phyloP scores from a whole-genome alignment of 2,797 vertebrate species.

The Scleropages formosus region DNA sequence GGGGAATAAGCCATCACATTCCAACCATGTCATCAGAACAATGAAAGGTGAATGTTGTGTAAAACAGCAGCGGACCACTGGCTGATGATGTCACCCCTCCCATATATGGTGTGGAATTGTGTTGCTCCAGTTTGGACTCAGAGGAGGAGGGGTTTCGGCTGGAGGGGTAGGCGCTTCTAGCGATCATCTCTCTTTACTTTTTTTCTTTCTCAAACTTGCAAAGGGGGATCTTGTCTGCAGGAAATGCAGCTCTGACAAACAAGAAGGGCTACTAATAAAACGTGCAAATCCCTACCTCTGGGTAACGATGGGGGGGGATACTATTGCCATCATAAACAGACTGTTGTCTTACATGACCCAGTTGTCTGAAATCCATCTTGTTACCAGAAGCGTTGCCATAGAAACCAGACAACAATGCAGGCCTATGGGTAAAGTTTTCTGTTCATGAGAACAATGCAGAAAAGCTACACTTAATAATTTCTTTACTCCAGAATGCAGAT shows the following conservation, averaged over 20 bases:
- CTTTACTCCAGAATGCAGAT: not conserved
- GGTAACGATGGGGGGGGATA: slow-evolving; percentile 17
- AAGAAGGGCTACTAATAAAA: slow-evolving; percentile 31
- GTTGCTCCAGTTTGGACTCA: slow-evolving; percentile 67
- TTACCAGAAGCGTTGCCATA: slow-evolving; percentile 48
- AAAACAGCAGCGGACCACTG: slow-evolving; percentile 64
- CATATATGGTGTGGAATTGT: slow-evolving; percentile 68
- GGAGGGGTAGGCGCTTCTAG: slow-evolving; percentile 39
- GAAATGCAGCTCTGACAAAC: slow-evolving; percentile 40
- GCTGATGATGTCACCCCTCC: slow-evolving; percentile 73
- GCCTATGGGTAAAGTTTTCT: slow-evolving; percentile 38
- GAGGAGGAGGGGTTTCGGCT: slow-evolving; percentile 56
- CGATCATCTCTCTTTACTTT: slow-evolving; percentile 2
- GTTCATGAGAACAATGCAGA: slow-evolving; percentile 48
- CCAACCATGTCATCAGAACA: slow-evolving; percentile 72
- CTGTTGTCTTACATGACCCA: slow-evolving; percentile 39
- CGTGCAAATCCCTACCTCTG: slow-evolving; percentile 28
- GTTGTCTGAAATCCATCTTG: slow-evolving; percentile 33
- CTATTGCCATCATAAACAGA: slow-evolving; percentile 26
- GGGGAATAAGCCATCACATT: slow-evolving; percentile 68
- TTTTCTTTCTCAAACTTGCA: slow-evolving; percentile 18
- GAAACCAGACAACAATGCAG: slow-evolving; percentile 54
- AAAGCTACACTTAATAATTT: slow-evolving; percentile 10
- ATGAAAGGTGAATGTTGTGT: slow-evolving; percentile 76
- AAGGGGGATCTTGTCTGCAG: slow-evolving; percentile 42